phyloP scores from a whole-genome alignment of 2,888 invertebrate genomes.

The Cataglyphis livida region DNA sequence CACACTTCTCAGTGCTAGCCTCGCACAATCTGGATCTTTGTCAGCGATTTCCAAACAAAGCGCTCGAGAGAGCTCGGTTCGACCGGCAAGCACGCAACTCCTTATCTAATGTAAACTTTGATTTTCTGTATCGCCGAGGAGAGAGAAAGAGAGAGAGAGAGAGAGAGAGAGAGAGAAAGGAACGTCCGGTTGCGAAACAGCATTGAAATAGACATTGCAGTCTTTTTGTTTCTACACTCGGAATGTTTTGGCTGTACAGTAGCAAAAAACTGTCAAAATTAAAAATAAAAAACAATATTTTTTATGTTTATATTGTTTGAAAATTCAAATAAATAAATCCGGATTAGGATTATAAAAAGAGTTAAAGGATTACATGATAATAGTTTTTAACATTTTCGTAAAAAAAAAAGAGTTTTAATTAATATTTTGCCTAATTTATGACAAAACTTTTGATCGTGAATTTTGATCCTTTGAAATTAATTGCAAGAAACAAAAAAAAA shows the following conservation, averaged over 20 bases:
- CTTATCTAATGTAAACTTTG: conserved; percentile 82
- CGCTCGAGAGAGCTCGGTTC: conserved; percentile 75
- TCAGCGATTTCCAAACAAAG: conserved; percentile 80
- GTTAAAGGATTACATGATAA: no score
- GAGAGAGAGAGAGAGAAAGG: background rate
- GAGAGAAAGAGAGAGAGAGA: background rate
- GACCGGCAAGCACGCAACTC: conserved; percentile 77
- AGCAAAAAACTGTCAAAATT: no score
- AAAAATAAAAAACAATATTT: no score
- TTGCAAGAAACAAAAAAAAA: no score
- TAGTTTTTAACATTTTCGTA: no score
- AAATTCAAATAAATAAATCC: no score
- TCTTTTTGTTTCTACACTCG: conserved; percentile 19
- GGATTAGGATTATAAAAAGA: no score
- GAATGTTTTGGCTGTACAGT: background rate
- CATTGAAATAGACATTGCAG: background rate
- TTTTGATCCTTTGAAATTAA: no score
- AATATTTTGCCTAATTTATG: no score
- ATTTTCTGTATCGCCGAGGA: conserved; percentile 72
- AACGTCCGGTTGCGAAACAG: background rate
- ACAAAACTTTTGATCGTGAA: no score
- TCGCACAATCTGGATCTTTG: conserved; percentile 76
- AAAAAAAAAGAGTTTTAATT: no score
- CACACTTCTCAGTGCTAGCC: conserved; percentile 58
- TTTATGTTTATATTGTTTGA: no score